These are phyloP conservation scores for Tapera naevia DNA, from an alignment of 2,797 vertebrate genomes.

Conservation along the genomic window DNA sequence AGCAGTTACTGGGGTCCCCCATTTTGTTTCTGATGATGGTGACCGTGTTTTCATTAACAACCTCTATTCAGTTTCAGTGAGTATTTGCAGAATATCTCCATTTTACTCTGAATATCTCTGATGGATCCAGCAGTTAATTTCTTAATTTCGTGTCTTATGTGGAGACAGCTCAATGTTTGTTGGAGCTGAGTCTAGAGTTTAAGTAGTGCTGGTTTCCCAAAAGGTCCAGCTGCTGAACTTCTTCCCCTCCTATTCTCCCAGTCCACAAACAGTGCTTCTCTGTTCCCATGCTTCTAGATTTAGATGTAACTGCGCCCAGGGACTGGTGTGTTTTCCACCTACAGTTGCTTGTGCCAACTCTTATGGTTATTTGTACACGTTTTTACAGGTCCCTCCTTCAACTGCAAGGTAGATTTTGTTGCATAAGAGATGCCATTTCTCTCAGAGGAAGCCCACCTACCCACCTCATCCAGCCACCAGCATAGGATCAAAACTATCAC, in stretches of 20 bases:
- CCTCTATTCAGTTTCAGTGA: neutral
- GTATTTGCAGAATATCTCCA: neutral
- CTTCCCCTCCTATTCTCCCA: neutral
- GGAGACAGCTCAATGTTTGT: neutral
- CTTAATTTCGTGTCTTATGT: neutral
- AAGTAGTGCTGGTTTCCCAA: neutral
- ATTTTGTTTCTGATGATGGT: neutral
- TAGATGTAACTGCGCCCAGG: neutral
- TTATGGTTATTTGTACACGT: fast-evolving
- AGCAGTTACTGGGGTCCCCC: neutral
- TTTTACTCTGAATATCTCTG: neutral
- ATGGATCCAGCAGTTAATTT: neutral
- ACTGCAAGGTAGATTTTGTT: neutral
- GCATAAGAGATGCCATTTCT: neutral
- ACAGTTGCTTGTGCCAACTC: neutral
- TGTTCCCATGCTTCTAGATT: neutral
- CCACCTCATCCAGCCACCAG: neutral
- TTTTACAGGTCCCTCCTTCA: neutral
- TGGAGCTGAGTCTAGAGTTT: neutral
- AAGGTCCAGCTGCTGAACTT: neutral
- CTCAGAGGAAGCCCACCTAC: neutral
- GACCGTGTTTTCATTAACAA: neutral
- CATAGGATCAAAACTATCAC: neutral
- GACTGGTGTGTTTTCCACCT: neutral
- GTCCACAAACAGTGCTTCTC: neutral